Conservation (phyloP, 2,113 vertebrate genomes). For the Prionailurus viverrinus region DNA sequence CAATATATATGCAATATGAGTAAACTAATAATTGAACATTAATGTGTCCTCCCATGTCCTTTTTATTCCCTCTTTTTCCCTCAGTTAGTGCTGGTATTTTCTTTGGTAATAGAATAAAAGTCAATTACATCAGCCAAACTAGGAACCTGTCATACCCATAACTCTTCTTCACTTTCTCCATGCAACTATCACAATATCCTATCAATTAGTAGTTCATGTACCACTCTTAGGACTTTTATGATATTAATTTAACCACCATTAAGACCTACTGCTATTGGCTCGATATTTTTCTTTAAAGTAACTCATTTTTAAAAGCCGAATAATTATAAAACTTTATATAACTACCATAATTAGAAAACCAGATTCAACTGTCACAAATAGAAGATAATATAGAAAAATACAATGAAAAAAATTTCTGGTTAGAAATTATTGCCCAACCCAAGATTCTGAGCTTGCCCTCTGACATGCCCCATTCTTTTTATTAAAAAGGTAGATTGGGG, state of each 20-base stretch:
- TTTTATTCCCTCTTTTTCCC: not conserved
- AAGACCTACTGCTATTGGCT: not conserved
- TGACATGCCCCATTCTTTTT: not conserved
- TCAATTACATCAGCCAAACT: not conserved
- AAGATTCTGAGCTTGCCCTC: not conserved
- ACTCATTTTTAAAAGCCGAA: not conserved
- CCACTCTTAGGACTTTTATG: not conserved
- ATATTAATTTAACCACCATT: not conserved
- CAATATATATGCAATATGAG: not conserved
- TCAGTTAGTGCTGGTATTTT: not conserved
- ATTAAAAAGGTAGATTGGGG: not conserved
- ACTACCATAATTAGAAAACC: not conserved
- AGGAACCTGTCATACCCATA: not conserved
- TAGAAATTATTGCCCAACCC: not conserved
- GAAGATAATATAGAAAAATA: not conserved
- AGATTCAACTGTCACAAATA: not conserved
- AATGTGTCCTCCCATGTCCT: not conserved
- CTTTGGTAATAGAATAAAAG: not conserved
- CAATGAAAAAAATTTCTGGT: not conserved
- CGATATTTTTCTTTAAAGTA: conserved; percentile 24
- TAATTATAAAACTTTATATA: not conserved
- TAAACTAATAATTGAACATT: not conserved
- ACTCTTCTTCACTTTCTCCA: not conserved
- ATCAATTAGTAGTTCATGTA: not conserved
- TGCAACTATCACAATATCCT: not conserved